Conservation (phyloP, 2,797 vertebrate genomes). For the Rhinophrynus dorsalis region DNA sequence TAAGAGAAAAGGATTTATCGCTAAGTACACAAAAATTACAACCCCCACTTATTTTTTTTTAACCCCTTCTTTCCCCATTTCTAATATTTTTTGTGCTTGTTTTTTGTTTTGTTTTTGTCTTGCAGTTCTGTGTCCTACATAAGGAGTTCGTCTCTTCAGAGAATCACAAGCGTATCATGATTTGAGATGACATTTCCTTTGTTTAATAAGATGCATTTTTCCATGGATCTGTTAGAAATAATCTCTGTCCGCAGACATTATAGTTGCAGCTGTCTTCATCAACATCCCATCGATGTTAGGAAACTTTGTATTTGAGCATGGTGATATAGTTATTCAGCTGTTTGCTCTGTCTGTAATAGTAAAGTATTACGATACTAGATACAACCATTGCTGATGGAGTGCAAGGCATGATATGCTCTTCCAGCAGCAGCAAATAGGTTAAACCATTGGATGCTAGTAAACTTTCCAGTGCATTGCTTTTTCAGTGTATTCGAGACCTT, state of each 20-base stretch:
- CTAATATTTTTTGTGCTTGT: too few species aligned
- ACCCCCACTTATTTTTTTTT: too few species aligned
- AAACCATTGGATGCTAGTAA: too few species aligned
- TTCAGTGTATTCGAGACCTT: too few species aligned
- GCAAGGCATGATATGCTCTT: neutral
- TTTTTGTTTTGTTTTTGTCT: constrained; percentile 50
- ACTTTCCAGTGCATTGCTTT: too few species aligned
- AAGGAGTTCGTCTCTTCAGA: constrained; percentile 48
- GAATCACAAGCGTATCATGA: constrained; percentile 46
- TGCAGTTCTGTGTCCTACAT: constrained; percentile 95
- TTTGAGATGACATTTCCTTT: constrained; percentile 44
- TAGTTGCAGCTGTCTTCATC: constrained; percentile 59
- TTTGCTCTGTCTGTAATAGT: constrained; percentile 47
- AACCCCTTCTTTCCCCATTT: too few species aligned
- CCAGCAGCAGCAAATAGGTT: too few species aligned
- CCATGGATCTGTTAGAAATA: constrained; percentile 50
- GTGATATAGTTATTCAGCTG: constrained; percentile 57
- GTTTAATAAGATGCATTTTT: constrained; percentile 51
- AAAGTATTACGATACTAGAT: constrained; percentile 8
- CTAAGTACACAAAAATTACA: too few species aligned
- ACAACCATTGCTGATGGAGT: constrained; percentile 4
- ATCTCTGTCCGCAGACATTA: constrained; percentile 51
- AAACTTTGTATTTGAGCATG: constrained; percentile 55
- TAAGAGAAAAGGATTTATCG: too few species aligned
- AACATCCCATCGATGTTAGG: constrained; percentile 50